These are phyloP conservation scores for Holacanthella duospinosa DNA, from an alignment of 2,888 invertebrate species.

Conservation along the genomic window DNA sequence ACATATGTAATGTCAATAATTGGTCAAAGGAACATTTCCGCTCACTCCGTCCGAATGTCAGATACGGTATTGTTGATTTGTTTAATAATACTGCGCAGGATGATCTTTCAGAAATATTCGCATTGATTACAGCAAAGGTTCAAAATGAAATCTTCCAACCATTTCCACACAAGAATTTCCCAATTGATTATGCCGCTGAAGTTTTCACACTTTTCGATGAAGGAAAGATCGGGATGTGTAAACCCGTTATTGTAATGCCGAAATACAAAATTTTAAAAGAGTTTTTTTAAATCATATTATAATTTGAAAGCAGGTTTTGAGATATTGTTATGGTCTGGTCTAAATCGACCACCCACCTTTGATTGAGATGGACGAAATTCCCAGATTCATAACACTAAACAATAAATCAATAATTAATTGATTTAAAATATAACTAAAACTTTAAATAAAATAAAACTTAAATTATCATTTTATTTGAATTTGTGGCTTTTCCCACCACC, in stretches of 20 bases:
- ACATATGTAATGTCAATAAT: neutral
- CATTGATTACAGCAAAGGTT: neutral
- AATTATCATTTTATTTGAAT: too few relatives aligned
- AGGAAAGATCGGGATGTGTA: neutral
- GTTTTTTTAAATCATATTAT: too few relatives aligned
- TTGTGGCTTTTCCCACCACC: too few relatives aligned
- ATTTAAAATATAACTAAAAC: too few relatives aligned
- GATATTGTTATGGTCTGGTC: too few relatives aligned
- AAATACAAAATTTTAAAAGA: too few relatives aligned
- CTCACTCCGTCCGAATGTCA: neutral
- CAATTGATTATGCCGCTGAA: neutral
- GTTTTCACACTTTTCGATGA: neutral
- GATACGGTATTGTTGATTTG: neutral
- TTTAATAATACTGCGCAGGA: neutral
- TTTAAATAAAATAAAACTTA: too few relatives aligned
- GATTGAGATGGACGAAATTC: too few relatives aligned
- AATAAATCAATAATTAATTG: too few relatives aligned
- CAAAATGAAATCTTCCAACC: neutral
- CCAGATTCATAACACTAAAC: too few relatives aligned
- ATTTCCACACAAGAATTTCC: neutral
- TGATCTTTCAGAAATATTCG: neutral
- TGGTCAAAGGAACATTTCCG: neutral
- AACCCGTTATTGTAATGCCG: neutral
- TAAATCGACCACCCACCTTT: too few relatives aligned
- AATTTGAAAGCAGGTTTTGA: too few relatives aligned